phyloP scores from a whole-genome alignment of 2,888 invertebrate species.

The Eustalomyia histrio region DNA sequence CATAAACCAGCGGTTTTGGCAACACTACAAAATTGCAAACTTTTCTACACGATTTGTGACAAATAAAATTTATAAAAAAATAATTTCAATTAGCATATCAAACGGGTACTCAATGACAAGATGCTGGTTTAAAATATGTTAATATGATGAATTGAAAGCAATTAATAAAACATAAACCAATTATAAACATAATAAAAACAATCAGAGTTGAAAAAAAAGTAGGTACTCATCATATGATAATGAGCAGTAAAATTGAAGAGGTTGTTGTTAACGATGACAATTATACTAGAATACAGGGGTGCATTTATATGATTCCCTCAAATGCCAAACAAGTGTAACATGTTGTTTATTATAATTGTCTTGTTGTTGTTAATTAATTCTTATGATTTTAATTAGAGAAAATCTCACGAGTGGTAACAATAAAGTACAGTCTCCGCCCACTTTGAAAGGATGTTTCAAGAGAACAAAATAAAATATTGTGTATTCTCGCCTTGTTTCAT shows the following conservation, averaged over 20 bases:
- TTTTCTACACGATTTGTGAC: no score
- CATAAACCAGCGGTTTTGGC: no score
- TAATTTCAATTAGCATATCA: constrained; percentile 26
- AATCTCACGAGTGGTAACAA: constrained; percentile 47
- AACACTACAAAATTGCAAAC: no score
- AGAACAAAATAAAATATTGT: constrained; percentile 8
- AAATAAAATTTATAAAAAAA: no score
- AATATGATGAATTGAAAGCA: constrained; percentile 33
- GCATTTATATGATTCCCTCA: background rate
- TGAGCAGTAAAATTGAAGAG: constrained; percentile 12
- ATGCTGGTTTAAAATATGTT: constrained; percentile 21
- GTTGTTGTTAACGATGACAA: background rate
- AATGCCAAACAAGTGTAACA: constrained; percentile 57
- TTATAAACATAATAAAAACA: constrained; percentile 23
- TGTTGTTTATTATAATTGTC: constrained; percentile 44
- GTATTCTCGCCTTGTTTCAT: background rate
- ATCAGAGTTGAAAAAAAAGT: background rate
- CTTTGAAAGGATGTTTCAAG: constrained; percentile 14
- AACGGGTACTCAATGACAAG: constrained; percentile 43
- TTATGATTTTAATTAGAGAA: constrained; percentile 58
- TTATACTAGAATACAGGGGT: background rate
- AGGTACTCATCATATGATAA: constrained; percentile 33
- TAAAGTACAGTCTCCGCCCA: constrained; percentile 60
- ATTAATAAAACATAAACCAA: constrained; percentile 51
- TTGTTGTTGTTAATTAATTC: constrained; percentile 60